Base-by-base conservation (phyloP, 2,888 invertebrate genomes). In the Danaus chrysippus region DNA sequence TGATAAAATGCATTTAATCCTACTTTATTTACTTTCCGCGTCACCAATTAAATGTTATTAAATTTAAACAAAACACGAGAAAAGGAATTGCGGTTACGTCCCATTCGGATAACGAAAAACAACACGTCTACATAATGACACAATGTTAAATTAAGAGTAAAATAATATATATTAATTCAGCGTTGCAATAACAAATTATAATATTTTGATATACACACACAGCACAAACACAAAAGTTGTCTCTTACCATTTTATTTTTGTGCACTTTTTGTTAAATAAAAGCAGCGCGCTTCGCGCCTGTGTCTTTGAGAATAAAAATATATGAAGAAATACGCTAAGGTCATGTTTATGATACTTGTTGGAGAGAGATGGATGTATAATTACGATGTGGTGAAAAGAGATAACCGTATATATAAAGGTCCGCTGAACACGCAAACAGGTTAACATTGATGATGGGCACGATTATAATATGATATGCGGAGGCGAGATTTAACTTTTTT, bases 291-390 rank as follows among this genome's bases (percentile, higher is more conserved):
- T 70, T 19, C 71, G 71, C 76, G 76, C 68, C 65, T 65, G 72
- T 65, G 69, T 72, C 72, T 74, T 70, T 61, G 69, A 76, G 81
- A 82, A 83, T 86, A 78, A 79, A 79, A 75, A 74, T 75, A 75
- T 73, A 70, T 74, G 17, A 49, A 76, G 74, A 75, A 70, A 64
- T 71, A 70, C 64, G 64, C 62, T 70, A 81, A 87, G 87, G 85
- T 87, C 87, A 87, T 86, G 86, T 84, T 85, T 85, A 83, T 78
- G 79, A 84, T 82, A 77, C 75, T 72, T 72, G 71, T 61, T 67
- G 62, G 75, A 76, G 58, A 15, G 73, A 77, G 79, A 77, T 56
- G 54, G 67, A 70, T 53, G n/a, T 56, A 67, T 63, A 60, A 66
- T 67, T 60, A 70, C 58, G 43, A 42, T 56, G 62, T 15, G 64